Evolutionary conservation across 1,140 invertebrate genomes (phyloP).

Genomic region (Leguminivora glycinivorella): DNA sequence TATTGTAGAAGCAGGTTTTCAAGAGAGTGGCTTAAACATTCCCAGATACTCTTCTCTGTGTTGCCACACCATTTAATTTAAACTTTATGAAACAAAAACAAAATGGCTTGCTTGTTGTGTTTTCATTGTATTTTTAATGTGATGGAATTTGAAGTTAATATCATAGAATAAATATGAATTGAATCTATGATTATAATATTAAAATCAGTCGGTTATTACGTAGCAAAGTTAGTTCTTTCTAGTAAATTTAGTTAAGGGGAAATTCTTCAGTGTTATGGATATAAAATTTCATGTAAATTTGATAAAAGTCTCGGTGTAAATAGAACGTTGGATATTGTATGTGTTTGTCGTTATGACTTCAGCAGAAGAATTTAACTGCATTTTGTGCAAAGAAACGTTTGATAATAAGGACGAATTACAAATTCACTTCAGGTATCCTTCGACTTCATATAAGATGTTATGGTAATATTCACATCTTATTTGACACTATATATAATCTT

Average conservation of each 20-base stretch:
- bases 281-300: slow-evolving; percentile 9
- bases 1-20: neutral
- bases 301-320: neutral
- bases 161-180: neutral
- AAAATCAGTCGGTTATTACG: neutral
- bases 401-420: slow-evolving; percentile 64
- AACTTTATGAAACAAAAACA: slow-evolving; percentile 27
- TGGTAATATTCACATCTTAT: slow-evolving; percentile 26
- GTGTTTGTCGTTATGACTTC: slow-evolving; percentile 47
- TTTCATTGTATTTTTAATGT: slow-evolving; percentile 42
- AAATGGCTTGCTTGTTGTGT: slow-evolving; percentile 42
- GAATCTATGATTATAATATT: neutral
- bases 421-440: slow-evolving; percentile 70
- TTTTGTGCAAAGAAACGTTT: slow-evolving; percentile 70
- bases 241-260: neutral
- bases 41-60: neutral
- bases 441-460: slow-evolving; percentile 4
- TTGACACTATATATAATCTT: slow-evolving; percentile 30
- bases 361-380: slow-evolving; percentile 58
- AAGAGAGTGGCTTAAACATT: neutral
- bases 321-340: slow-evolving; percentile 14
- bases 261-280: neutral
- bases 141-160: slow-evolving; percentile 12
- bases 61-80: neutral
- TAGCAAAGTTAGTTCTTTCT: neutral